A percentile compares a stretch with the other conserved stretches of the same genome.
These are phyloP conservation scores for Latrodectus elegans DNA, from an alignment of 2,888 invertebrate species.

Conservation along the genomic window DNA sequence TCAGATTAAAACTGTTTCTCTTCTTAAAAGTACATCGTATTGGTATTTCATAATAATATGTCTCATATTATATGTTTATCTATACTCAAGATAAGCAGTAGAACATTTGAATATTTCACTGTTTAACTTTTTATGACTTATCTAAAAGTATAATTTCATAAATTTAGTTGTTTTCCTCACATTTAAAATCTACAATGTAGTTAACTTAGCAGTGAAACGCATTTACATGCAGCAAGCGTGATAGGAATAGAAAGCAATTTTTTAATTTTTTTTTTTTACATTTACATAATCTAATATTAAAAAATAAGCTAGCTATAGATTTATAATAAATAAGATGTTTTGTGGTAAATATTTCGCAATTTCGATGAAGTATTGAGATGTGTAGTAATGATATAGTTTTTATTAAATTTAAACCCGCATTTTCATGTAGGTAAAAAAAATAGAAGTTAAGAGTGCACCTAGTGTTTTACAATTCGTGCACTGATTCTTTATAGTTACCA, in stretches of 20 bases:
- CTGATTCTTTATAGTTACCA: conserved; percentile 40
- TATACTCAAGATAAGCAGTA: not conserved
- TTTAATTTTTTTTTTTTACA: not conserved
- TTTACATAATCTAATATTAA: not conserved
- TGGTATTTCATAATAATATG: not conserved
- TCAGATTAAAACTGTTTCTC: not conserved
- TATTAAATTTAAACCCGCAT: not conserved
- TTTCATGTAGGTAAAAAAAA: conserved; percentile 39
- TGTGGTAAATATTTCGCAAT: not conserved
- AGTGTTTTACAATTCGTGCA: conserved; percentile 30
- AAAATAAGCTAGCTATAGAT: not conserved
- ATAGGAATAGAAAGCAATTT: not conserved
- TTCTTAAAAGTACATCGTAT: not conserved
- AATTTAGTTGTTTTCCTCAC: not conserved
- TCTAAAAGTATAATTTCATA: not conserved
- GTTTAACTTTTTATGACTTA: not conserved
- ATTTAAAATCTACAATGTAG: not conserved
- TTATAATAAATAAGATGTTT: not conserved
- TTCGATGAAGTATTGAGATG: not conserved
- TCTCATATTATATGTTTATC: not conserved
- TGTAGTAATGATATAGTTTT: not conserved
- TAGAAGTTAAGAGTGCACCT: not conserved
- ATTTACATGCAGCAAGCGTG: not conserved
- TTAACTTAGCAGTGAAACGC: not conserved
- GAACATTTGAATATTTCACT: not conserved